Evolutionary conservation across 2,113 vertebrate genomes (phyloP), one percentile per base, ranked within the genome.

Genomic region (Silurus asotus): DNA sequence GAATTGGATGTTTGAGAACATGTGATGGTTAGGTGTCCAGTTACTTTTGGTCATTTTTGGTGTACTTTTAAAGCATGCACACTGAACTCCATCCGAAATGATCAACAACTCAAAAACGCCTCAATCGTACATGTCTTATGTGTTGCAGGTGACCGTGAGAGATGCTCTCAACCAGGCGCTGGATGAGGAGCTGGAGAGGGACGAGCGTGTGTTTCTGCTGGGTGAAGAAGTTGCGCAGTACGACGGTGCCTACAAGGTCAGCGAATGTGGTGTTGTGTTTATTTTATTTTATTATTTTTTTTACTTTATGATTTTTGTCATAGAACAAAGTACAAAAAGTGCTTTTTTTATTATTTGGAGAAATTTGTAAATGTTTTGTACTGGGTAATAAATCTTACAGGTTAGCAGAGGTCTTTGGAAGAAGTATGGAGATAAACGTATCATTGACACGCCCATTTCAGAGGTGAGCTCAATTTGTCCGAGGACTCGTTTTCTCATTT

Each of bases 221-320:
- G 98, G 98, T 0, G 98, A 99, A 93, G 98, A 99, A 92, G 98
- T 99, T 64, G 98, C 98, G 1, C 98, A 99, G 91, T 99, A 99
- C n/a, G 98, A 99, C 5, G 98, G 98, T 0, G 98, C 98, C 61
- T 99, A 99, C 93, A 99, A 99, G 96, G 98, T 99, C 88, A 78
- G 90, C 61, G 0, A 49, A 6, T n/a, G 45, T 45, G 8, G 20
- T 72, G 4, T n/a, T 45, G 17, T 45, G 17, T 19, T 5, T 45
- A 20, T 55, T 15, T 8, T 48, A 62, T 13, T 70, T 19, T 5
- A 4, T 70, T n/a, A n/a, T 19, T 5, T 45, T 25, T 55, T 15
- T 8, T 45, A 76, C 17, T 70, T 80, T 65, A 5, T 70, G 1
- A 37, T 37, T 37, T 37, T 37, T 37, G 37, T 37, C 37, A 37